Evolutionary conservation across 2,888 invertebrate genomes (phyloP).

Genomic region (Acanthosoma haemorrhoidale): DNA sequence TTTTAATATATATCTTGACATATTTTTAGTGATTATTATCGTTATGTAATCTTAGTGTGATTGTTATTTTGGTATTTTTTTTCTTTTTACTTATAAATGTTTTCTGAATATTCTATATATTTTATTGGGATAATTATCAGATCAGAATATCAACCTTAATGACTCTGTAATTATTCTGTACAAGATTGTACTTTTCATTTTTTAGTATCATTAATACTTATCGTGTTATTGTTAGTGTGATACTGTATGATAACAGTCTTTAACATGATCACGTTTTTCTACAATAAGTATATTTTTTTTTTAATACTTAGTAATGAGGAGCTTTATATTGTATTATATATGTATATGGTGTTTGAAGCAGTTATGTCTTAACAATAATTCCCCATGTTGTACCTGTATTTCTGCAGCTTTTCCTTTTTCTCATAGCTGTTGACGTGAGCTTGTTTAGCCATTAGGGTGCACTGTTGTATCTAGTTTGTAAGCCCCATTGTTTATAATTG

Average conservation of each 20-base stretch:
- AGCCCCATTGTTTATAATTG: constrained; percentile 30
- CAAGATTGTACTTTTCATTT: constrained; percentile 27
- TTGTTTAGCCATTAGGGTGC: constrained; percentile 29
- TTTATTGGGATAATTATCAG: constrained; percentile 30
- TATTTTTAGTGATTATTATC: constrained; percentile 30
- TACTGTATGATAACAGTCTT: constrained; percentile 18
- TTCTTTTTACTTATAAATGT: background rate
- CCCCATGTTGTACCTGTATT: constrained; percentile 29
- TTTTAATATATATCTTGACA: constrained; percentile 32
- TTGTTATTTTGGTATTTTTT: constrained; percentile 28
- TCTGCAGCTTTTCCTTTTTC: constrained; percentile 31
- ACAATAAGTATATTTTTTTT: constrained; percentile 18
- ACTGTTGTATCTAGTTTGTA: constrained; percentile 32
- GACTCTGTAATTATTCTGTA: constrained; percentile 21
- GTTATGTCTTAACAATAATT: constrained; percentile 29
- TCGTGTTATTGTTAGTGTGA: constrained; percentile 24
- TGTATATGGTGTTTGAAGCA: constrained; percentile 29
- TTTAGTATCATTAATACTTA: constrained; percentile 25
- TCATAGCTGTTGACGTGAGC: constrained; percentile 33
- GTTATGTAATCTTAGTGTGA: constrained; percentile 23
- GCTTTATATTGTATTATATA: constrained; percentile 28
- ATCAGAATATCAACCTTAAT: constrained; percentile 39
- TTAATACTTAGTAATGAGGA: constrained; percentile 29
- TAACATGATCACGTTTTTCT: constrained; percentile 15
- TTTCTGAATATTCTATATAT: background rate